A percentile compares a stretch with the other conserved stretches of the same genome.
Evolutionary conservation across 1,140 invertebrate species (phyloP).

Genomic region (Drosophila kanapiae): DNA sequence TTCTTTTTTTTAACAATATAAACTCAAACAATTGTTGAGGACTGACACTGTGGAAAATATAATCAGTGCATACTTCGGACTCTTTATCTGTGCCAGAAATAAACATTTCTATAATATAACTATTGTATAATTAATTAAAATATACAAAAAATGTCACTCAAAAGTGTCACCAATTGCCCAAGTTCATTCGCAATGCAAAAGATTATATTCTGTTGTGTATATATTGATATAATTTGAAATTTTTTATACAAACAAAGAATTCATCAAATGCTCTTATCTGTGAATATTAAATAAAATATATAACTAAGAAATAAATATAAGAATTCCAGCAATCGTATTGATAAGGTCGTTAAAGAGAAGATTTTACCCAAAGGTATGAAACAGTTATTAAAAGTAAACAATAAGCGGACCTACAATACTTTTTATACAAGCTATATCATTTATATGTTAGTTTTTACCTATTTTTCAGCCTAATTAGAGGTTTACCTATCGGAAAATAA

Average conservation of each 20-base stretch:
- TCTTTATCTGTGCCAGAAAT: conserved; percentile 12
- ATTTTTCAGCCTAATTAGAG: too few relatives aligned
- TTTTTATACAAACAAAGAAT: neutral
- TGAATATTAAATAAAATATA: neutral
- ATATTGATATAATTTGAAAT: neutral
- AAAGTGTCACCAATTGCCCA: conserved; percentile 13
- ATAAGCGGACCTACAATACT: neutral
- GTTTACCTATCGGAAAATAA: too few relatives aligned
- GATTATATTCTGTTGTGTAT: neutral
- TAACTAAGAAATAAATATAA: neutral
- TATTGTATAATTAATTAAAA: conserved; percentile 10
- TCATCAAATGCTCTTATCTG: neutral
- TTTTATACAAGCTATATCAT: neutral
- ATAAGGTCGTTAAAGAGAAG: neutral
- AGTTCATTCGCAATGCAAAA: neutral
- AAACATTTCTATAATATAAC: conserved; percentile 10
- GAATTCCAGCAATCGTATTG: neutral
- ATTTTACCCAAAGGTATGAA: neutral
- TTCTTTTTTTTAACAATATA: neutral
- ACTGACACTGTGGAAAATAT: conserved; percentile 5
- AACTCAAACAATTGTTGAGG: neutral
- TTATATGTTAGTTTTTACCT: too few relatives aligned
- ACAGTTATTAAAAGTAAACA: neutral
- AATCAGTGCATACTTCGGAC: neutral
- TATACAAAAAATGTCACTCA: neutral